Evolutionary conservation across 1,140 invertebrate genomes (phyloP).

Genomic region (Bombus breviceps): DNA sequence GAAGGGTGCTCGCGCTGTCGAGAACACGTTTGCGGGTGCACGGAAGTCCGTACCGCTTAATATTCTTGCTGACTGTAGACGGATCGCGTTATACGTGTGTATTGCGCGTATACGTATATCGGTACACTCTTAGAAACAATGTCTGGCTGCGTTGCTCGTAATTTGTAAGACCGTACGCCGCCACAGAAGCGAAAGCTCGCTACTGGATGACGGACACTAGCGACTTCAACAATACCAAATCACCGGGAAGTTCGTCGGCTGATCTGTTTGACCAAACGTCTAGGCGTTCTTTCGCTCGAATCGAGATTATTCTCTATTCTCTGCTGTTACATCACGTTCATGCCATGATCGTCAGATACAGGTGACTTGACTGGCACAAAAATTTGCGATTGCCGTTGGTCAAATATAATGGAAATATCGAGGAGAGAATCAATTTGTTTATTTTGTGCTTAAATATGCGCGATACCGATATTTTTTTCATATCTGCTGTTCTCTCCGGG

Average conservation of each 20-base stretch:
- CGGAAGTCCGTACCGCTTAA: background rate
- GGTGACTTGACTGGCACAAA: background rate
- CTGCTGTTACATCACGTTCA: background rate
- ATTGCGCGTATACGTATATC: background rate
- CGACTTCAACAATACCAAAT: slow-evolving; percentile 34
- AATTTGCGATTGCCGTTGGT: too few relatives aligned
- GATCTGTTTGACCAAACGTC: background rate
- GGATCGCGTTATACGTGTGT: background rate
- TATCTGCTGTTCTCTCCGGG: too few relatives aligned
- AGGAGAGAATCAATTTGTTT: too few relatives aligned
- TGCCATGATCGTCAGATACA: background rate
- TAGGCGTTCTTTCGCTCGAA: background rate
- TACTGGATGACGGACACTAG: background rate
- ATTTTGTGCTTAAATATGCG: too few relatives aligned
- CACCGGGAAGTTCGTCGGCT: slow-evolving; percentile 14
- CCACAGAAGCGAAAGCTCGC: background rate
- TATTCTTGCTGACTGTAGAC: background rate
- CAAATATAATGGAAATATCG: too few relatives aligned
- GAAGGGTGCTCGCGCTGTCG: background rate
- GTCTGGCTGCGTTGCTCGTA: background rate
- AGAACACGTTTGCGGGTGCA: background rate
- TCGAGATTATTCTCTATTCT: slow-evolving; percentile 1
- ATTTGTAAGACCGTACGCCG: slow-evolving; percentile 5
- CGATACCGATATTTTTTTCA: too few relatives aligned
- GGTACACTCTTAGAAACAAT: background rate